Evolutionary conservation across 2,113 vertebrate genomes (phyloP).

Genomic region (Petaurus breviceps): DNA sequence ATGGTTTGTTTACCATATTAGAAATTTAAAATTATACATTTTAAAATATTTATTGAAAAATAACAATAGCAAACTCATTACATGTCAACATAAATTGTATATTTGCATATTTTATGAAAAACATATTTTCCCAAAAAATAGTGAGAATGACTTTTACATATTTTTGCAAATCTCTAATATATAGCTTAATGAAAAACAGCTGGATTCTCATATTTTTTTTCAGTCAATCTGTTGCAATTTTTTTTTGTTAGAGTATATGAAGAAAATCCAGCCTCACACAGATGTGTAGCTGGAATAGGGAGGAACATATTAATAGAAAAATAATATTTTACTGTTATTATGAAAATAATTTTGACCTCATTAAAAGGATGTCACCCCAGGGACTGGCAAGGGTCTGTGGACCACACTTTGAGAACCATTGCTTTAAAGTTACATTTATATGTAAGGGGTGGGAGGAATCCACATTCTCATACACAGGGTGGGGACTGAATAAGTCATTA

Average conservation of each 20-base stretch:
- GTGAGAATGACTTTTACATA: not conserved
- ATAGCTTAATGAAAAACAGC: not conserved
- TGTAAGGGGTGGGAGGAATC: not conserved
- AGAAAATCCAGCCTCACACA: not conserved
- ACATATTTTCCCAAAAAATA: not conserved
- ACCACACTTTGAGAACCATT: not conserved
- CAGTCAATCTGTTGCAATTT: not conserved
- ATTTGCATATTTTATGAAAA: not conserved
- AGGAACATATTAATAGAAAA: not conserved
- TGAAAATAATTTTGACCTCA: not conserved
- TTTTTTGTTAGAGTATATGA: not conserved
- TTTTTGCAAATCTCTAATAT: slow-evolving; percentile 3
- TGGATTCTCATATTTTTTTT: not conserved
- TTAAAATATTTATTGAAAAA: not conserved
- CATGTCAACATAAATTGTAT: not conserved
- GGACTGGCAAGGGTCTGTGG: not conserved
- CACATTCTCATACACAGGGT: not conserved
- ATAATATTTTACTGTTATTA: not conserved
- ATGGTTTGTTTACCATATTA: not conserved
- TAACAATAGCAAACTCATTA: not conserved
- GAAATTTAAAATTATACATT: not conserved
- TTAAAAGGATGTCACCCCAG: not conserved
- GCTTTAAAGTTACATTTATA: not conserved
- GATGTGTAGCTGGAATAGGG: not conserved
- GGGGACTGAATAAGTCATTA: not conserved